phyloP scores from a whole-genome alignment of 1,140 invertebrate genomes.

The Diploscapter pachys region DNA sequence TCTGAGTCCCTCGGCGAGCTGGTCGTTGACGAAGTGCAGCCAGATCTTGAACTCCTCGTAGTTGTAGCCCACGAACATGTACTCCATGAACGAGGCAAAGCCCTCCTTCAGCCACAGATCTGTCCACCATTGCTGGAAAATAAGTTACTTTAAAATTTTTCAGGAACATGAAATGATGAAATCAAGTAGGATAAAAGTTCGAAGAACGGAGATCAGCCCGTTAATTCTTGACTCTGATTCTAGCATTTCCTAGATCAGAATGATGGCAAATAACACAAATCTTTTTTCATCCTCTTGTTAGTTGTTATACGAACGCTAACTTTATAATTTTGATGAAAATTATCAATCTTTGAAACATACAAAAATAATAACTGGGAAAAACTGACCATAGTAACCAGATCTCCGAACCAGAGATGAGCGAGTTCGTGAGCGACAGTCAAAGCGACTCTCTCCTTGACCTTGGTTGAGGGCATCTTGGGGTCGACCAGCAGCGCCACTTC shows the following conservation, averaged over 20 bases:
- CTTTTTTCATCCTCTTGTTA: too few relatives aligned
- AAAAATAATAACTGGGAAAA: not conserved
- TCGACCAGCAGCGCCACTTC: conserved; percentile 76
- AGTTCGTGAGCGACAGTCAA: conserved; percentile 82
- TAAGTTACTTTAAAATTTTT: not conserved
- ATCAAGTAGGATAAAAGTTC: too few relatives aligned
- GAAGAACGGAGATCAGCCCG: too few relatives aligned
- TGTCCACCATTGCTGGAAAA: conserved; percentile 63
- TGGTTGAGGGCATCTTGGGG: conserved; percentile 66
- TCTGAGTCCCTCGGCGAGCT: conserved; percentile 32
- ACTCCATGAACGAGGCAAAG: conserved; percentile 63
- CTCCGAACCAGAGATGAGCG: conserved; percentile 68
- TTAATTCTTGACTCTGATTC: too few relatives aligned
- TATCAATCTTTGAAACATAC: too few relatives aligned
- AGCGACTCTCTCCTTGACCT: conserved; percentile 69
- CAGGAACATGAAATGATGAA: not conserved
- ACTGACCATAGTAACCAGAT: conserved; percentile 56
- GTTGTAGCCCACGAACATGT: conserved; percentile 62
- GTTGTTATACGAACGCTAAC: too few relatives aligned
- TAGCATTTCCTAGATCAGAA: too few relatives aligned
- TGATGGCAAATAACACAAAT: too few relatives aligned
- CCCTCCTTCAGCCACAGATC: conserved; percentile 65
- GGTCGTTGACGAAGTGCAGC: conserved; percentile 43
- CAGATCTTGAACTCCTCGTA: conserved; percentile 65
- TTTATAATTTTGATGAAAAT: too few relatives aligned